Evolutionary conservation across 1,140 invertebrate species (phyloP).

Genomic region (Diploscapter pachys): DNA sequence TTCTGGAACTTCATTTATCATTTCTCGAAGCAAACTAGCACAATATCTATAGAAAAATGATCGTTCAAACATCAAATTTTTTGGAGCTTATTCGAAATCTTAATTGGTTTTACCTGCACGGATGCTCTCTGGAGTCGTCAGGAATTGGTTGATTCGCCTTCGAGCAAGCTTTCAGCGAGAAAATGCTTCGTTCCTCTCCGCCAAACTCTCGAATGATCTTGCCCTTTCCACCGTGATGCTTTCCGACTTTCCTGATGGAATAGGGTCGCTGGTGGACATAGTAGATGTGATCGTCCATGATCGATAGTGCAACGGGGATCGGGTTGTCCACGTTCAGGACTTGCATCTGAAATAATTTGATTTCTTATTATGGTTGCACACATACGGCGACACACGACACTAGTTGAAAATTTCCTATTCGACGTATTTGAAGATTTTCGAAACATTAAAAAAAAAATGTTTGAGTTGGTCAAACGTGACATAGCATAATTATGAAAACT

Average conservation of each 20-base stretch:
- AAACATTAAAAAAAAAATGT: too few species aligned
- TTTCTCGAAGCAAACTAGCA: background rate
- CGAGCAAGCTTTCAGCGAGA: slow-evolving; percentile 50
- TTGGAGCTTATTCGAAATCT: too few species aligned
- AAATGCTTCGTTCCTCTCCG: slow-evolving; percentile 51
- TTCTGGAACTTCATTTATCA: too few species aligned
- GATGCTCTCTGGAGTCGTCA: slow-evolving; percentile 47
- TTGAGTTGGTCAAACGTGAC: too few species aligned
- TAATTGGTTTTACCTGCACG: slow-evolving; percentile 26
- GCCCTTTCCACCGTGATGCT: slow-evolving; percentile 68
- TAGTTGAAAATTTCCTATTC: too few species aligned
- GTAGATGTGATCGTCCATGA: slow-evolving; percentile 88
- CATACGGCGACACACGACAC: too few species aligned
- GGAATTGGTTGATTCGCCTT: slow-evolving; percentile 51
- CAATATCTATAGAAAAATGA: background rate
- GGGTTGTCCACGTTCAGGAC: slow-evolving; percentile 74
- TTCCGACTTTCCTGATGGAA: slow-evolving; percentile 85
- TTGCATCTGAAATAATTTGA: slow-evolving; percentile 46
- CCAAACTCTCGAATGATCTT: slow-evolving; percentile 51
- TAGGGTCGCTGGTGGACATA: slow-evolving; percentile 95
- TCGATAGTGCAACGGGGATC: slow-evolving; percentile 92
- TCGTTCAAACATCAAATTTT: too few species aligned
- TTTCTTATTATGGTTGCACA: too few species aligned
- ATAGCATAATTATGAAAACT: too few species aligned
- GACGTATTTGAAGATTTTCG: too few species aligned